Evolutionary conservation across 2,888 invertebrate species (phyloP).

Genomic region (Polylopha cassiicola): DNA sequence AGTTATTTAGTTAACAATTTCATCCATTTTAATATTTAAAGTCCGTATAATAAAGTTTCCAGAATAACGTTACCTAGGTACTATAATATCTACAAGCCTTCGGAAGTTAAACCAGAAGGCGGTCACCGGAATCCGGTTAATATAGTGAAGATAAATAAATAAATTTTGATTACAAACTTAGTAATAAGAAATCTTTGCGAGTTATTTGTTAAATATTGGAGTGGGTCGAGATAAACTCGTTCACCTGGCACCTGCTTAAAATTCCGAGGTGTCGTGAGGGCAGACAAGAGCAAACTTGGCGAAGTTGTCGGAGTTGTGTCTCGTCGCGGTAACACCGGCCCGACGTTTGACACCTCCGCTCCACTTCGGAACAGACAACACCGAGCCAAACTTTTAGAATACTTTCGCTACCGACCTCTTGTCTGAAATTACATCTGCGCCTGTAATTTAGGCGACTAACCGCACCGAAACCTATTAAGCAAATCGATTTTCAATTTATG

Average conservation of each 20-base stretch:
- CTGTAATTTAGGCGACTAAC: slow-evolving; percentile 14
- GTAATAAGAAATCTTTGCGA: slow-evolving; percentile 44
- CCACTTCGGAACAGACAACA: slow-evolving; percentile 46
- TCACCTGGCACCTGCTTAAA: slow-evolving; percentile 64
- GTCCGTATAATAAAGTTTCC: no score
- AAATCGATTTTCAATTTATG: slow-evolving; percentile 12
- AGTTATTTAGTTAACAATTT: slow-evolving; percentile 1
- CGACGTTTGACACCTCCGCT: slow-evolving; percentile 48
- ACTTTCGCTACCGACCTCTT: slow-evolving; percentile 34
- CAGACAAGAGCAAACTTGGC: slow-evolving; percentile 46
- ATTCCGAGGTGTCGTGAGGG: slow-evolving; percentile 55
- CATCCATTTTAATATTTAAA: no score
- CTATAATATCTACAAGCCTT: no score
- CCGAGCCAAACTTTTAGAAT: slow-evolving; percentile 46
- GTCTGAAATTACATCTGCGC: slow-evolving; percentile 17
- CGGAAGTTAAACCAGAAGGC: no score
- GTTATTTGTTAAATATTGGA: slow-evolving; percentile 54
- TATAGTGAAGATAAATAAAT: slow-evolving; percentile 19
- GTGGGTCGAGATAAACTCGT: slow-evolving; percentile 52
- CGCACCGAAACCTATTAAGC: slow-evolving; percentile 8
- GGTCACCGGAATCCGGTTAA: slow-evolving; percentile 17
- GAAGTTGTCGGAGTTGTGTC: slow-evolving; percentile 41
- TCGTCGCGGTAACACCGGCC: slow-evolving; percentile 18
- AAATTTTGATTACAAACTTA: slow-evolving; percentile 32
- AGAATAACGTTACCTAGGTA: no score